A percentile compares a stretch with the other conserved stretches of the same genome.
These are phyloP conservation scores for Pseudococcus jackbeardsleyi DNA, from an alignment of 2,888 invertebrate species.

Conservation along the genomic window DNA sequence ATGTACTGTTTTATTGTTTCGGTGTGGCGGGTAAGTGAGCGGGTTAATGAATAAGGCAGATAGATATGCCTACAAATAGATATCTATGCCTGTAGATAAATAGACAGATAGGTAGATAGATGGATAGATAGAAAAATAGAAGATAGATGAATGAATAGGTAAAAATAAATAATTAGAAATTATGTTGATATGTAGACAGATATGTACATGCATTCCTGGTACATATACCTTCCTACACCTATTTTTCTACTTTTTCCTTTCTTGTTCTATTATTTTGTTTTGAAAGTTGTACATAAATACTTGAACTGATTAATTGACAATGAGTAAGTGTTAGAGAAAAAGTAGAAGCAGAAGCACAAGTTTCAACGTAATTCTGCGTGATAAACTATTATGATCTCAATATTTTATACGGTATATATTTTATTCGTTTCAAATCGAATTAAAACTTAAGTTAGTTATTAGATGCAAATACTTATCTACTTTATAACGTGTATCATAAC, in stretches of 20 bases:
- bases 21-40: no score
- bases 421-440: slow-evolving; percentile 12
- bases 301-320: background rate
- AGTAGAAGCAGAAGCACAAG: slow-evolving; percentile 34
- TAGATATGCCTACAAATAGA: no score
- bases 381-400: slow-evolving; percentile 49
- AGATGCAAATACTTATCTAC: background rate
- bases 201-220: no score
- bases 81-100: no score
- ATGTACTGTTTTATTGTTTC: no score
- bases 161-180: no score
- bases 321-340: background rate
- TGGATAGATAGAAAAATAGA: no score
- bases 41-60: no score
- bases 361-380: slow-evolving; percentile 50
- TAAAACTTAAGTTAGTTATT: background rate
- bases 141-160: no score
- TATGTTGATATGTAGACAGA: no score
- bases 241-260: background rate
- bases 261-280: background rate
- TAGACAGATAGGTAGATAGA: no score
- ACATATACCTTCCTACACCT: no score
- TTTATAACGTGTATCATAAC: background rate
- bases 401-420: slow-evolving; percentile 45
- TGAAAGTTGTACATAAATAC: background rate